Base-by-base conservation (phyloP, 1,140 invertebrate species). In the Drosophila sucinea region DNA sequence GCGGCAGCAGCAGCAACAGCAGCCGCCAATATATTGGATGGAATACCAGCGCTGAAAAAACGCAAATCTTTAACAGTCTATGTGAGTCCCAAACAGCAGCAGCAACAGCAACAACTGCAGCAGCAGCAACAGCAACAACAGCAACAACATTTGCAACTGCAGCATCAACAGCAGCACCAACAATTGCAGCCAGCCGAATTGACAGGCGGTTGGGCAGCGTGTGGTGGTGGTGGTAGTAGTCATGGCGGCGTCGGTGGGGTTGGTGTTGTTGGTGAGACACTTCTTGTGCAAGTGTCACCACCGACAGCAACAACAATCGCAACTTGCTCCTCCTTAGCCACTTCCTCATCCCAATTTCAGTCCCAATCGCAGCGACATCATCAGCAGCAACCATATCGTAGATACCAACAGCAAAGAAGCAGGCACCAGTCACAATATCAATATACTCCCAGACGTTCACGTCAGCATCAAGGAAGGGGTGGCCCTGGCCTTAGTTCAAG, bases 51-150 rank as follows among this genome's bases (percentile, higher is more conserved):
- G 75, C 61, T 91, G 68, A 91, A 91, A 82, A 91, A 91, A 73
- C 90, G 90, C 55, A 91, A 91, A 90, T 91, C 90, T 44, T 76
- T 91, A 90, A 91, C 90, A 89, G 90, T 91, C 69, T 91, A 91
- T 91, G 90, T 91, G 90, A 91, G 90, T 91, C 90, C 90, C 70
- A 91, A 90, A 84, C 73, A 81, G 71, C 89, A 90, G 70, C 80
- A 76, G 69, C 69, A 71, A 57, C 80, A 73, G 25, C 79, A 70
- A 70, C 81, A 74, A 32, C 86, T 73, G 32, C 73, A 69, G 51
- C 73, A 73, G 47, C 75, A 62, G 6, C 70, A 55, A 11, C 23
- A 67, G 7, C 68, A 64, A 17, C 65, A 70, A 29, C 69, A 68
- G 57, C 75, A 71, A 64, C 58, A 44, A 55, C 69, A 38, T 17